Conservation (phyloP, 2,888 invertebrate species). For the Leucophenga maculata region DNA sequence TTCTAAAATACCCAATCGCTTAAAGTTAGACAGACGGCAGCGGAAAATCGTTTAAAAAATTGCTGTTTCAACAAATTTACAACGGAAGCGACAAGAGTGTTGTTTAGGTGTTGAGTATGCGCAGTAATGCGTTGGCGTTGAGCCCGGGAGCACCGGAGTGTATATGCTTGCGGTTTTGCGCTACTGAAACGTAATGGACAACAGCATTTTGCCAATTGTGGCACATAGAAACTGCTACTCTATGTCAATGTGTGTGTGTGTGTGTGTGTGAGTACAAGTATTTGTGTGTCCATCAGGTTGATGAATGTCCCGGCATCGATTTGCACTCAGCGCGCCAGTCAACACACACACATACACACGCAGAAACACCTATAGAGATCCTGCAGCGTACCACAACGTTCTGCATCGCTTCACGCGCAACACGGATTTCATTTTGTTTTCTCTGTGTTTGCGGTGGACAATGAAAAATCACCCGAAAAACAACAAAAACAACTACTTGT, state of each 20-base stretch:
- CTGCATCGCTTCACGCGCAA: constrained; percentile 43
- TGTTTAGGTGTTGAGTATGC: constrained; percentile 39
- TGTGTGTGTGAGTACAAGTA: constrained; percentile 10
- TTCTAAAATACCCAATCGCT: not conserved
- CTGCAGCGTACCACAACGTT: constrained; percentile 7
- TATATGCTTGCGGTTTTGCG: constrained; percentile 22
- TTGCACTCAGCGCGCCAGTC: constrained; percentile 61
- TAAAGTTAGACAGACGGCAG: not conserved
- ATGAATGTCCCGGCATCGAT: constrained; percentile 61
- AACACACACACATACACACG: constrained; percentile 46
- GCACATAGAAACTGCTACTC: constrained; percentile 21
- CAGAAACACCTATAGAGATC: constrained; percentile 36
- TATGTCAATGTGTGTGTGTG: constrained; percentile 13
- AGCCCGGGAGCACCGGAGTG: not conserved
- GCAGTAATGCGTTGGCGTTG: not conserved
- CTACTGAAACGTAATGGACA: constrained; percentile 33
- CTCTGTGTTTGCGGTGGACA: constrained; percentile 57
- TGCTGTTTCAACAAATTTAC: constrained; percentile 65
- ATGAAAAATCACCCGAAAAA: constrained; percentile 62
- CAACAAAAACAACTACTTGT: not conserved
- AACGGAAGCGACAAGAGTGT: constrained; percentile 57
- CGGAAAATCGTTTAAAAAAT: constrained; percentile 52
- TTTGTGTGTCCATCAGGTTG: constrained; percentile 41
- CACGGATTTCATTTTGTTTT: constrained; percentile 61
- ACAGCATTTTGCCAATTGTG: constrained; percentile 39